A percentile compares a stretch with the other conserved stretches of the same genome.
phyloP scores from a whole-genome alignment of 2,888 invertebrate genomes.

The Chaetogeoica ovagalla region DNA sequence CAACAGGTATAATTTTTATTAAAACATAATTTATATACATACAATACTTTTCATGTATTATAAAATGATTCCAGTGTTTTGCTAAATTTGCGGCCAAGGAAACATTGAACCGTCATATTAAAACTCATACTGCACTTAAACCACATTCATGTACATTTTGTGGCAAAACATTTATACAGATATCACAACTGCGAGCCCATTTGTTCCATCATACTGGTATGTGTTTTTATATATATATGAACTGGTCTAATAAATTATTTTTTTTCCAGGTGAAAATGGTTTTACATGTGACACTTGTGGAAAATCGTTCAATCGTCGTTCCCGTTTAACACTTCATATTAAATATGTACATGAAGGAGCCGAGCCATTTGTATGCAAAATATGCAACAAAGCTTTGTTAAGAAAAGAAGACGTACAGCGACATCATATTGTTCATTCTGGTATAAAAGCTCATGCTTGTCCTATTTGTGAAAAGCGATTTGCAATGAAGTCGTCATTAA shows the following conservation, averaged over 20 bases:
- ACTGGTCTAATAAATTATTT: neutral
- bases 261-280: conserved; percentile 64
- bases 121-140: conserved; percentile 67
- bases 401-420: conserved; percentile 68
- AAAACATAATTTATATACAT: neutral
- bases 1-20: conserved; percentile 62
- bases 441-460: conserved; percentile 63
- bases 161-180: conserved; percentile 80
- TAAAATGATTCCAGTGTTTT: conserved; percentile 65
- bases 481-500: conserved; percentile 70
- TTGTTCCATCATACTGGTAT: conserved; percentile 71
- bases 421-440: conserved; percentile 66
- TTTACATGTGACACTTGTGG: conserved; percentile 68
- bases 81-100: conserved; percentile 81
- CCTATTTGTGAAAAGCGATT: conserved; percentile 69
- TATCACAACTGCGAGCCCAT: conserved; percentile 77
- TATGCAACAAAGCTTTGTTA: conserved; percentile 66
- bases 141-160: conserved; percentile 69
- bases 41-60: neutral
- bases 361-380: conserved; percentile 64
- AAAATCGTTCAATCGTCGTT: conserved; percentile 63
- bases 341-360: conserved; percentile 69
- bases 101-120: conserved; percentile 75
- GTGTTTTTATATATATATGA: neutral
- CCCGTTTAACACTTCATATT: conserved; percentile 62